These are phyloP conservation scores for Frankliniella fusca DNA, from an alignment of 2,888 invertebrate species.

Conservation along the genomic window DNA sequence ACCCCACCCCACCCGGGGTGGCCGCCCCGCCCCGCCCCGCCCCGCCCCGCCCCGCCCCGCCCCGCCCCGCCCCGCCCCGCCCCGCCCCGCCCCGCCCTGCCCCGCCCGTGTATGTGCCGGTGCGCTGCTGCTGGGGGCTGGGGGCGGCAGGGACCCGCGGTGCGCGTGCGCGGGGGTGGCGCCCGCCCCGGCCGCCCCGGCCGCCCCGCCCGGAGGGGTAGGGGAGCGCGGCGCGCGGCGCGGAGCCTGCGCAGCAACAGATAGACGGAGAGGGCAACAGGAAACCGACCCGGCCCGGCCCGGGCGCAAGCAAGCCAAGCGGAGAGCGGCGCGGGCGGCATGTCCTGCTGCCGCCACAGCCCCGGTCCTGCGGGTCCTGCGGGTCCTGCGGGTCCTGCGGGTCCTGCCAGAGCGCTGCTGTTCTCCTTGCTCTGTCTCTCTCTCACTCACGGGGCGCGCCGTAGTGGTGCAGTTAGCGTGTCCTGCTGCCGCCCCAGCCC, in stretches of 20 bases:
- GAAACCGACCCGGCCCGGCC: background rate
- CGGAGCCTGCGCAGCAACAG: constrained; percentile 23
- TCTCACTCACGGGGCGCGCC: too few relatives aligned
- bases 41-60: background rate
- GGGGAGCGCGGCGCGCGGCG: background rate
- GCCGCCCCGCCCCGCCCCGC: background rate
- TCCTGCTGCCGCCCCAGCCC: too few relatives aligned
- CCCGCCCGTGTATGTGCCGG: background rate
- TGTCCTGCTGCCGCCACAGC: background rate
- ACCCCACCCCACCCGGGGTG: too few relatives aligned
- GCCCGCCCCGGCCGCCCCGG: too few relatives aligned
- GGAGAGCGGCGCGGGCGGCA: background rate
- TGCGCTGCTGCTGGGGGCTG: background rate
- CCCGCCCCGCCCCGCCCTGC: background rate
- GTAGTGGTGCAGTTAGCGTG: too few relatives aligned
- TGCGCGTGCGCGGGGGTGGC: background rate
- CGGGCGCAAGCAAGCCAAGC: background rate
- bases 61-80: background rate
- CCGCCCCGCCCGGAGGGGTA: background rate
- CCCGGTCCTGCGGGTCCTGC: too few relatives aligned
- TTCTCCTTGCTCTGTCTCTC: too few relatives aligned
- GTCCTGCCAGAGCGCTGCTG: too few relatives aligned
- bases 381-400: too few relatives aligned
- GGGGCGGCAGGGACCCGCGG: background rate
- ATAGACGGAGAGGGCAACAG: constrained; percentile 23